Conservation (phyloP, 2,113 vertebrate species). For the Cavia aperea region DNA sequence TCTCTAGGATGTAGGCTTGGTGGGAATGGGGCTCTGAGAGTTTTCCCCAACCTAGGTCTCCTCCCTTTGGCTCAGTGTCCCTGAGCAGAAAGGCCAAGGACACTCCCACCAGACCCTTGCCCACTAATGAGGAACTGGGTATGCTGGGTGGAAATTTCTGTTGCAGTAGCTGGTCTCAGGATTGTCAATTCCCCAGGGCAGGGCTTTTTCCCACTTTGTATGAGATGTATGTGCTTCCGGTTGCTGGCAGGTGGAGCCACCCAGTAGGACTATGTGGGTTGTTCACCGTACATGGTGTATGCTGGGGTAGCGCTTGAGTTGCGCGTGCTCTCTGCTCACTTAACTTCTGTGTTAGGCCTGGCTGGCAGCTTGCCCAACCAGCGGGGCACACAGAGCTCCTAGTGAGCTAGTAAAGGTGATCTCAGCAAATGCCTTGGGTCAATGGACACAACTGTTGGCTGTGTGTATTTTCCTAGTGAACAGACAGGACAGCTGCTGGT, state of each 20-base stretch:
- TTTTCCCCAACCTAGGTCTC: neutral
- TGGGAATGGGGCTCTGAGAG: neutral
- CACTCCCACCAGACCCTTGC: too few relatives aligned
- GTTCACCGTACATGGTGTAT: neutral
- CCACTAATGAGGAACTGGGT: neutral
- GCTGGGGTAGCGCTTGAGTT: neutral
- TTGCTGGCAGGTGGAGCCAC: neutral
- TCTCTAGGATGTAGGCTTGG: neutral
- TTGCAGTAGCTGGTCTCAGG: neutral
- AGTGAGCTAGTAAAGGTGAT: neutral
- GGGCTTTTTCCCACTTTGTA: neutral
- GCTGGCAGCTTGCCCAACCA: neutral
- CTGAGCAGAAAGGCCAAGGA: neutral
- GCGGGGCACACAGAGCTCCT: neutral
- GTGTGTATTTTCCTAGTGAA: neutral
- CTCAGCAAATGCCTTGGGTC: neutral
- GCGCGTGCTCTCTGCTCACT: neutral
- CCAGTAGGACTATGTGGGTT: accelerated
- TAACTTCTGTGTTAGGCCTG: neutral
- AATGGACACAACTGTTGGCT: neutral
- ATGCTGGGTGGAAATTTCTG: neutral
- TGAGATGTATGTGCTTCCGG: neutral
- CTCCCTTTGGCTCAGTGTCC: neutral
- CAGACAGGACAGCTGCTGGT: neutral
- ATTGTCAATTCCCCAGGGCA: neutral